Conservation (phyloP, 2,797 vertebrate species). For the Typhlichthys subterraneus region DNA sequence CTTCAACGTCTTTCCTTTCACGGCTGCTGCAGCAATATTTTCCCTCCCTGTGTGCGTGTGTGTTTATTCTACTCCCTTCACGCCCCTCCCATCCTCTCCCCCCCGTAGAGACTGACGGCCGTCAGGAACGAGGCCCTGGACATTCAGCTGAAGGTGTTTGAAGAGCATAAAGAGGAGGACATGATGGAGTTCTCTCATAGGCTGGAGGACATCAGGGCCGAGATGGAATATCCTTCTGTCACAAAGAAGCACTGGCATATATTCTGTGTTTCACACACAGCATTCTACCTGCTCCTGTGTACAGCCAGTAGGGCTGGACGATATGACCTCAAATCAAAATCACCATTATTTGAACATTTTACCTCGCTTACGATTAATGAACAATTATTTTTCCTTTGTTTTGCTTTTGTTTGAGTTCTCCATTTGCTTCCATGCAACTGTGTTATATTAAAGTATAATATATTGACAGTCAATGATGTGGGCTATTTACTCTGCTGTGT, state of each 20-base stretch:
- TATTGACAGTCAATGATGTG: too few species aligned
- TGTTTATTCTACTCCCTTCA: slow-evolving; percentile 1
- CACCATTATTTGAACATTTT: too few species aligned
- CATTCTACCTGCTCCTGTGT: too few species aligned
- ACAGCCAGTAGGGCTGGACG: too few species aligned
- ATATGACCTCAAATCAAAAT: too few species aligned
- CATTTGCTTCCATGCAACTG: too few species aligned
- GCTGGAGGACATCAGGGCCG: slow-evolving; percentile 90
- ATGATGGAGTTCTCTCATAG: slow-evolving; percentile 94
- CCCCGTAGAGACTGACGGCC: slow-evolving; percentile 79
- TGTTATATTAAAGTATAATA: too few species aligned
- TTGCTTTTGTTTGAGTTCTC: too few species aligned
- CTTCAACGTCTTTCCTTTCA: slow-evolving; percentile 14
- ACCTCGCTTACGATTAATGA: too few species aligned
- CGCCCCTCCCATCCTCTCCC: neutral
- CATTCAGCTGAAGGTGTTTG: slow-evolving; percentile 97
- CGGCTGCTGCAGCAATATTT: slow-evolving; percentile 2
- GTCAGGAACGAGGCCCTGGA: slow-evolving; percentile 92
- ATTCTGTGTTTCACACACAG: slow-evolving; percentile 6
- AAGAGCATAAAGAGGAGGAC: slow-evolving; percentile 96
- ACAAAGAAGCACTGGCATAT: slow-evolving; percentile 3
- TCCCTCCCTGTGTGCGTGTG: slow-evolving; percentile 2
- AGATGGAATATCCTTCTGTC: slow-evolving; percentile 95
- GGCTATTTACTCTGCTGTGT: too few species aligned
- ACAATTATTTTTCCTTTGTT: too few species aligned